Percentiles rank a stretch among this genome's conserved stretches.
These are phyloP conservation scores for Acanthoscelides obtectus DNA, from an alignment of 2,888 invertebrate genomes.

Conservation along the genomic window DNA sequence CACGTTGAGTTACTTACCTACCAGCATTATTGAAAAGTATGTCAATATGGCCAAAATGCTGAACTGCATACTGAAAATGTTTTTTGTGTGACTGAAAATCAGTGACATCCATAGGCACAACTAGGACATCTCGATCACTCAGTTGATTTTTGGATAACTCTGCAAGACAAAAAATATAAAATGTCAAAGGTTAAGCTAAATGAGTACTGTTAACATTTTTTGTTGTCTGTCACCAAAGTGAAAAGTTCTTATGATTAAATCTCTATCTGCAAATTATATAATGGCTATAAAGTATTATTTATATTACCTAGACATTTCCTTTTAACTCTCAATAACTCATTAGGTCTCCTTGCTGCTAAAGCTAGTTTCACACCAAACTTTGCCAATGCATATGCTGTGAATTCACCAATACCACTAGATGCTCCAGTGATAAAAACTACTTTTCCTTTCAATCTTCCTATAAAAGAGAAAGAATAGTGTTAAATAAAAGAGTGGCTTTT, in stretches of 20 bases:
- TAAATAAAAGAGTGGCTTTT: too few species aligned
- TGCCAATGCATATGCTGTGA: slow-evolving; percentile 64
- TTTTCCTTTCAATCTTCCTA: slow-evolving; percentile 50
- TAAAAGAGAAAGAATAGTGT: not conserved
- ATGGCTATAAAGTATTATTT: not conserved
- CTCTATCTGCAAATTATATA: not conserved
- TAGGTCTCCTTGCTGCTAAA: slow-evolving; percentile 61
- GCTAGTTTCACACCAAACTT: slow-evolving; percentile 62
- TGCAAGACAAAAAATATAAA: slow-evolving; percentile 24
- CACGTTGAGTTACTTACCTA: not conserved
- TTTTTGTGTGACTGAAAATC: slow-evolving; percentile 56
- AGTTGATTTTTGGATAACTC: slow-evolving; percentile 46
- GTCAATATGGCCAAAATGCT: slow-evolving; percentile 68
- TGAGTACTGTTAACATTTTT: not conserved
- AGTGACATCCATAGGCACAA: slow-evolving; percentile 65
- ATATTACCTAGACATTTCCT: slow-evolving; percentile 55
- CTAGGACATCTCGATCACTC: slow-evolving; percentile 58
- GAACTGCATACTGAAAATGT: slow-evolving; percentile 57
- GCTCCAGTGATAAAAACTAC: slow-evolving; percentile 84
- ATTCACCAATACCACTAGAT: slow-evolving; percentile 78
- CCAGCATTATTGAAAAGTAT: slow-evolving; percentile 80
- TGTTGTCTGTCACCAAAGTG: not conserved
- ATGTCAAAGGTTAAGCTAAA: not conserved
- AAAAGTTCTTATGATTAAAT: too few species aligned
- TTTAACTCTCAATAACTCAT: slow-evolving; percentile 63